A percentile compares a stretch with the other conserved stretches of the same genome.
phyloP scores from a whole-genome alignment of 2,888 invertebrate genomes.

The Choreutis nemorana region DNA sequence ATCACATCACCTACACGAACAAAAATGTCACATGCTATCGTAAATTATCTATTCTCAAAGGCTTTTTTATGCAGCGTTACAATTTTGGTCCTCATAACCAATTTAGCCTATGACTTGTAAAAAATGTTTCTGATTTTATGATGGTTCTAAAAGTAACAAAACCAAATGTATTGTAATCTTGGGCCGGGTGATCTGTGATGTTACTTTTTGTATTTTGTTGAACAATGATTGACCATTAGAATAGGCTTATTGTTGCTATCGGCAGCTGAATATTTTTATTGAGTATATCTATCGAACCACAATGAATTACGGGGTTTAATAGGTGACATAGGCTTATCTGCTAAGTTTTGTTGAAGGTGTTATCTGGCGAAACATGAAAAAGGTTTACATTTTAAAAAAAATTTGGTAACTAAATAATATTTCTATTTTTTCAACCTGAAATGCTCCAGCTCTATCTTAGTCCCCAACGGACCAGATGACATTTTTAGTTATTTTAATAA shows the following conservation, averaged over 20 bases:
- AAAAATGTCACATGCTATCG: slow-evolving; percentile 1
- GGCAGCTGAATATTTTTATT: slow-evolving; percentile 54
- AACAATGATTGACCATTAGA: slow-evolving; percentile 59
- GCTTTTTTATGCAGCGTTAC: slow-evolving; percentile 1
- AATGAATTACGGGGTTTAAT: slow-evolving; percentile 28
- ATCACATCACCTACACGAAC: slow-evolving; percentile 22
- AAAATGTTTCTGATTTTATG: slow-evolving; percentile 29
- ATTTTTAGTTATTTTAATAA: too few species aligned
- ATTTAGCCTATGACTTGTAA: background rate
- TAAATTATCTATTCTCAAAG: background rate
- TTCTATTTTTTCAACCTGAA: too few species aligned
- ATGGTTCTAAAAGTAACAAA: slow-evolving; percentile 42
- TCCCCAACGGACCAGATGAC: too few species aligned
- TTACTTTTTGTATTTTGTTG: slow-evolving; percentile 43
- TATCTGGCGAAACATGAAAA: too few species aligned
- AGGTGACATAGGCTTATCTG: too few species aligned
- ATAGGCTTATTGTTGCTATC: slow-evolving; percentile 38
- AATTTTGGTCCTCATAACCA: background rate
- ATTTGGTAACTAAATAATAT: too few species aligned
- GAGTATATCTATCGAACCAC: slow-evolving; percentile 35
- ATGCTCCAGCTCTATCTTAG: too few species aligned
- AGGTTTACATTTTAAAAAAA: too few species aligned
- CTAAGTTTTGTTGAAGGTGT: too few species aligned
- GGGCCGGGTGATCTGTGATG: slow-evolving; percentile 49
- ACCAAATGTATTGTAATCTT: slow-evolving; percentile 37